Conservation (phyloP, 2,113 vertebrate genomes). For the Strigops habroptila region DNA sequence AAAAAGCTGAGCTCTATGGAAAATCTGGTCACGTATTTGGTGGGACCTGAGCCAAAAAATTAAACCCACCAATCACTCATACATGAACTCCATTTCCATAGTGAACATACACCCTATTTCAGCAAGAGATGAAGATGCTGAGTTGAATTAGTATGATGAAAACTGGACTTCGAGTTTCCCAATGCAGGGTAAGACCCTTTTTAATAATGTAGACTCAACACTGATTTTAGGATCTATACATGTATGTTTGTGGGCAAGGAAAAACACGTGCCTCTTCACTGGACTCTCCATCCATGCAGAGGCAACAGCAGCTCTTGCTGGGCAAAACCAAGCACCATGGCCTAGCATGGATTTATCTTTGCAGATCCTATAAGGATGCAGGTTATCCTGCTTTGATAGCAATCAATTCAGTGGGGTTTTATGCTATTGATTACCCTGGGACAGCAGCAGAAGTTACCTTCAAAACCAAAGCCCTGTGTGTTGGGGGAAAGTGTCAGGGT, state of each 20-base stretch:
- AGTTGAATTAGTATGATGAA: not conserved
- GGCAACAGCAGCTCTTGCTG: not conserved
- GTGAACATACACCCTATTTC: not conserved
- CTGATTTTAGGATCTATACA: not conserved
- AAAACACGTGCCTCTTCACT: not conserved
- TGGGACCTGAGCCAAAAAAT: not conserved
- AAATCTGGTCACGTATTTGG: not conserved
- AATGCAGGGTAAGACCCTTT: not conserved
- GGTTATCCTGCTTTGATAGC: not conserved
- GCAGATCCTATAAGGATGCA: not conserved
- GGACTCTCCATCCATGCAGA: not conserved
- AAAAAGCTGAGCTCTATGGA: not conserved
- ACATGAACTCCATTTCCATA: not conserved
- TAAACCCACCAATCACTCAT: not conserved
- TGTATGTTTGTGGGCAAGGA: not conserved
- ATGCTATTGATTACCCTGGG: not conserved
- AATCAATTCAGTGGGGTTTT: rapidly evolving
- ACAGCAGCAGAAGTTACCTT: not conserved
- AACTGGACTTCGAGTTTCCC: not conserved
- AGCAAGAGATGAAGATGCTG: not conserved
- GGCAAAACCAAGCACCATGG: not conserved
- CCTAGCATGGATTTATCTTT: not conserved
- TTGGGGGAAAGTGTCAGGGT: not conserved
- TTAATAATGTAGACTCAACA: not conserved
- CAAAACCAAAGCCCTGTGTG: not conserved